phyloP scores from a whole-genome alignment of 2,888 invertebrate species.

The Eucriotettix oculatus region DNA sequence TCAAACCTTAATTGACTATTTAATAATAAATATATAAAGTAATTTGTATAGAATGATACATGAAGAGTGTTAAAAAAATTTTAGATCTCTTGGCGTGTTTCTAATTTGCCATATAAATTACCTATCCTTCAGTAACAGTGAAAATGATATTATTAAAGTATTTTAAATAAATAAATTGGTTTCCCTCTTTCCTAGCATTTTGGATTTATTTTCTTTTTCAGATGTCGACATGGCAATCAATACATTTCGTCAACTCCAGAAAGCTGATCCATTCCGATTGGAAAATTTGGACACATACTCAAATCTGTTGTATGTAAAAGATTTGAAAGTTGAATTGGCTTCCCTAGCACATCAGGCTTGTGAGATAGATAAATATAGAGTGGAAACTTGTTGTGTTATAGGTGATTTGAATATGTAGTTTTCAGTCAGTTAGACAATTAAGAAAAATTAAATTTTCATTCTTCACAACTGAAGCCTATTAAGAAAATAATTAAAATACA shows the following conservation, averaged over 20 bases:
- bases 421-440: not conserved
- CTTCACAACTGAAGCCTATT: not conserved
- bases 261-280: constrained; percentile 78
- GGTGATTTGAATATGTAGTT: constrained; percentile 39
- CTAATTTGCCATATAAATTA: too few species aligned
- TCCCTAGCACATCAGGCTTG: constrained; percentile 85
- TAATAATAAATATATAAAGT: too few species aligned
- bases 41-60: too few species aligned
- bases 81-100: too few species aligned
- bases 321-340: constrained; percentile 79
- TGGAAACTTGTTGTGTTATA: constrained; percentile 95
- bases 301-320: constrained; percentile 87
- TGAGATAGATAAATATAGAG: constrained; percentile 87
- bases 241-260: constrained; percentile 66
- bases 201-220: constrained; percentile 22
- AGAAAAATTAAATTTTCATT: not conserved
- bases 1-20: too few species aligned
- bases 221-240: constrained; percentile 80
- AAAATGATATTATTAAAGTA: too few species aligned
- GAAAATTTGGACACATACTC: constrained; percentile 96
- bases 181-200: not conserved
- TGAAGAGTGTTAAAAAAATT: too few species aligned
- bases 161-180: too few species aligned
- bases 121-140: too few species aligned
- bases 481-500: not conserved